A percentile compares a stretch with the other conserved stretches of the same genome.
Evolutionary conservation across 2,113 vertebrate genomes (phyloP).

Genomic region (Dunckerocampus dactyliophorus): DNA sequence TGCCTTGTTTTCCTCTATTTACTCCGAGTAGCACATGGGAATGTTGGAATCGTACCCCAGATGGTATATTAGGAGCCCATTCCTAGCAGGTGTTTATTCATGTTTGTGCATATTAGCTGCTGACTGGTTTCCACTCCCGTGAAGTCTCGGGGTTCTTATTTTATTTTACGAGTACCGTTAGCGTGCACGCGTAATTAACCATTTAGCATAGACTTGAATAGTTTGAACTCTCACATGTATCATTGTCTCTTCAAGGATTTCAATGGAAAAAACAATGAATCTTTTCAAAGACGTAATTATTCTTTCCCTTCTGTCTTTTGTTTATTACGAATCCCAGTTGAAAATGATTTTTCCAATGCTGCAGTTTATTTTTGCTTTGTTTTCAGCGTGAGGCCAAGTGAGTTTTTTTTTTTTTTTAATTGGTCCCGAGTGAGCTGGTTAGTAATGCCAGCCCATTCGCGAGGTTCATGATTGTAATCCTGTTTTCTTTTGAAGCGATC

Average conservation of each 20-base stretch:
- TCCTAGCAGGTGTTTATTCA: slow-evolving; percentile 25
- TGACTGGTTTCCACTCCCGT: slow-evolving; percentile 39
- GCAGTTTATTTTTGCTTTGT: slow-evolving; percentile 9
- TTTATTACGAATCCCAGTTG: slow-evolving; percentile 46
- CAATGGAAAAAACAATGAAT: slow-evolving; percentile 49
- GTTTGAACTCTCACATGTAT: slow-evolving; percentile 45
- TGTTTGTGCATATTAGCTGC: slow-evolving; percentile 18
- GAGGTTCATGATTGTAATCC: slow-evolving; percentile 32
- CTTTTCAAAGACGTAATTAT: slow-evolving; percentile 52
- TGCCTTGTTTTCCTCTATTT: slow-evolving; percentile 24
- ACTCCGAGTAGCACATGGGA: slow-evolving; percentile 11
- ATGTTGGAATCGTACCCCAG: slow-evolving; percentile 13
- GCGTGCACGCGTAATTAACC: slow-evolving; percentile 31
- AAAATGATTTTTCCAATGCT: slow-evolving; percentile 27
- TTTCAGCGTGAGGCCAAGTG: slow-evolving; percentile 26
- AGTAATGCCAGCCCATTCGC: slow-evolving; percentile 39
- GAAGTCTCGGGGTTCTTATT: slow-evolving; percentile 24
- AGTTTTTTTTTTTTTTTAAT: slow-evolving; percentile 56
- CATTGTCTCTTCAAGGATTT: slow-evolving; percentile 45
- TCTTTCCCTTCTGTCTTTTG: slow-evolving; percentile 24
- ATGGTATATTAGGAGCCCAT: slow-evolving; percentile 34
- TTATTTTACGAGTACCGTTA: slow-evolving; percentile 34
- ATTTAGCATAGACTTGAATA: slow-evolving; percentile 42
- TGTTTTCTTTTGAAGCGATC: slow-evolving; percentile 21
- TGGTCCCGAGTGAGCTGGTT: slow-evolving; percentile 48